Base-by-base conservation (phyloP, 2,888 invertebrate species). In the Eristalis pertinax region DNA sequence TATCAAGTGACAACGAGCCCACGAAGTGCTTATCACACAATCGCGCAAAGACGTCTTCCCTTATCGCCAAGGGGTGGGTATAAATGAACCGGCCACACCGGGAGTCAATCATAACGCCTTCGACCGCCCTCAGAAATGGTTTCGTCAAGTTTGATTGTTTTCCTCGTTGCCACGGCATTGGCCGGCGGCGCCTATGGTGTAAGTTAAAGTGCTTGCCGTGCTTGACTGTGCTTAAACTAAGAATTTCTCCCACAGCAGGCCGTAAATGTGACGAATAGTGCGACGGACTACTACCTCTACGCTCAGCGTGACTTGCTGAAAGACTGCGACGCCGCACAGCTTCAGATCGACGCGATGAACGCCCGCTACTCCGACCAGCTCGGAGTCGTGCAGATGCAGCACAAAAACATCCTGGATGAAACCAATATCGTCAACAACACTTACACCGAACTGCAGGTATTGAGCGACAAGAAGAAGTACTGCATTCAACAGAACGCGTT, bases 401-500 rank as follows among this genome's bases (percentile, higher is more conserved):
- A 80, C 11, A 38, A 62, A 4, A 50, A 72, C 4, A 0, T 80
- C 15, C 50, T 84, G 0, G n/a, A 56, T 0, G 67, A 80, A 43
- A 79, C 67, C 15, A 50, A 62, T 2, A 38, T 56, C 41, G 32
- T 80, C 19, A 72, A 80, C 60, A 43, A 22, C 2, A 80, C 69
- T 29, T 35, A 72, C 0, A 41, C 50, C 11, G 67, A 69, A 24
- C 19, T 80, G 32, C 80, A 75, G 4, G 65, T 80, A 3, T 35
- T 84, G 5, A 70, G 22, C 24, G n/a, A 62, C 0, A 32, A 41
- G 15, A 38, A 56, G n/a, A 80, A 84, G 22, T 32, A 80, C 50
- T 84, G 84, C 62, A 84, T 84, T 65, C 80, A 84, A 80, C 70
- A 43, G 41, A 70, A 72, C 56, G 24, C 62, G 8, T 19, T 38